Conservation (phyloP, 2,113 vertebrate species). For the Alexandromys fortis region DNA sequence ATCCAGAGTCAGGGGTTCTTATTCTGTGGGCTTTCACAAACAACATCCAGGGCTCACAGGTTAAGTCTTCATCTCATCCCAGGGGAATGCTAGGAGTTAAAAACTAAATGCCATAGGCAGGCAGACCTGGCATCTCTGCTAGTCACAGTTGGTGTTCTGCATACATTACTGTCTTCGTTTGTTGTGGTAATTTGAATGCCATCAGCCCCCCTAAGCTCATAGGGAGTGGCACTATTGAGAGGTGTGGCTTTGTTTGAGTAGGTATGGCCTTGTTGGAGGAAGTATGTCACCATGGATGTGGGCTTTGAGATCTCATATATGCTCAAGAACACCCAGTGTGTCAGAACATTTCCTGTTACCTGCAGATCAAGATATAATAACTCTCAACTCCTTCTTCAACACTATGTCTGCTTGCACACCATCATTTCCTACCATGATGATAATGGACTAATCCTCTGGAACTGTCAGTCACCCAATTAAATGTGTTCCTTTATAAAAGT, state of each 20-base stretch:
- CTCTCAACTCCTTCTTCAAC: not conserved
- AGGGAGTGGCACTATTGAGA: not conserved
- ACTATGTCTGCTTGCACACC: not conserved
- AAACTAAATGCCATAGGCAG: not conserved
- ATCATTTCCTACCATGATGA: not conserved
- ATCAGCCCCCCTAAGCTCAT: not conserved
- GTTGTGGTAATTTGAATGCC: not conserved
- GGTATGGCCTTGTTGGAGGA: not conserved
- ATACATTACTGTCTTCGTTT: not conserved
- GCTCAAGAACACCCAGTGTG: not conserved
- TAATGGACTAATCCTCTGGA: not conserved
- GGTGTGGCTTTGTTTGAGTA: not conserved
- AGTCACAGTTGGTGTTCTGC: not conserved
- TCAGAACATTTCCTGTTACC: not conserved
- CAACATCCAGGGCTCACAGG: not conserved
- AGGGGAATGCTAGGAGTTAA: rapidly evolving
- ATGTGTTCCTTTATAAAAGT: not conserved
- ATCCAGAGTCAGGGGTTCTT: no score
- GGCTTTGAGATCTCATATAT: not conserved
- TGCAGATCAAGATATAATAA: not conserved
- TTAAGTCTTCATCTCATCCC: not conserved
- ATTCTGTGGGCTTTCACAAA: not conserved
- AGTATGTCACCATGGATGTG: not conserved
- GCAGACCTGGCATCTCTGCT: not conserved
- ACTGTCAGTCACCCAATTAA: not conserved